Evolutionary conservation across 2,888 invertebrate species (phyloP).

Genomic region (Perizoma flavofasciatum): DNA sequence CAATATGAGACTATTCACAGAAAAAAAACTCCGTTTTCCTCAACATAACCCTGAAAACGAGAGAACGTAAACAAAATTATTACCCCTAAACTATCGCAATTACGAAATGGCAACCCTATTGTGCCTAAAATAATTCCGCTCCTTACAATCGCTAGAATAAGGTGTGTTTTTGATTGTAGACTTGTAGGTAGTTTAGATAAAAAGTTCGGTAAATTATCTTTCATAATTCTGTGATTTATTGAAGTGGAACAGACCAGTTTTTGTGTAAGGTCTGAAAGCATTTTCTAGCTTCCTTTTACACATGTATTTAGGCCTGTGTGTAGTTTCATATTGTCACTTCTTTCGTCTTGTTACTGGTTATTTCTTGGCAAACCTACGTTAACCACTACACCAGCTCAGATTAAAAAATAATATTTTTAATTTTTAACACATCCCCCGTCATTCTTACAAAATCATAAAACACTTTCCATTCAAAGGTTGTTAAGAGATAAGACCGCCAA

Average conservation of each 20-base stretch:
- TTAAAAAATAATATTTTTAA: too few relatives aligned
- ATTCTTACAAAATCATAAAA: too few relatives aligned
- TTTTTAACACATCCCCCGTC: too few relatives aligned
- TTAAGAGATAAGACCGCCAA: too few relatives aligned
- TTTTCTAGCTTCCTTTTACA: conserved; percentile 6
- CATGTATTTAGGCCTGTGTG: not conserved
- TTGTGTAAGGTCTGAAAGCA: conserved; percentile 26
- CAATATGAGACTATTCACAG: conserved; percentile 26
- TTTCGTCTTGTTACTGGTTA: too few relatives aligned
- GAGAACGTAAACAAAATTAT: conserved; percentile 41
- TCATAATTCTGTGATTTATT: conserved; percentile 38
- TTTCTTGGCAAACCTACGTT: too few relatives aligned
- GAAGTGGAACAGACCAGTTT: conserved; percentile 30
- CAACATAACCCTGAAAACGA: conserved; percentile 33
- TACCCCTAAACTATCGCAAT: conserved; percentile 42
- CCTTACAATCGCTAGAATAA: conserved; percentile 18
- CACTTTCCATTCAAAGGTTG: too few relatives aligned
- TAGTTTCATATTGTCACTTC: too few relatives aligned
- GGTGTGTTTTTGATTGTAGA: conserved; percentile 25
- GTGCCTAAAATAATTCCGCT: conserved; percentile 7
- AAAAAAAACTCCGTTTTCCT: conserved; percentile 32
- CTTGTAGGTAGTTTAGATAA: conserved; percentile 28
- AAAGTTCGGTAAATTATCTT: conserved; percentile 38
- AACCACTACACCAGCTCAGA: too few relatives aligned
- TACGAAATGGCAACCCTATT: conserved; percentile 38